Conservation (phyloP, 2,113 vertebrate species). For the Maccullochella peelii region DNA sequence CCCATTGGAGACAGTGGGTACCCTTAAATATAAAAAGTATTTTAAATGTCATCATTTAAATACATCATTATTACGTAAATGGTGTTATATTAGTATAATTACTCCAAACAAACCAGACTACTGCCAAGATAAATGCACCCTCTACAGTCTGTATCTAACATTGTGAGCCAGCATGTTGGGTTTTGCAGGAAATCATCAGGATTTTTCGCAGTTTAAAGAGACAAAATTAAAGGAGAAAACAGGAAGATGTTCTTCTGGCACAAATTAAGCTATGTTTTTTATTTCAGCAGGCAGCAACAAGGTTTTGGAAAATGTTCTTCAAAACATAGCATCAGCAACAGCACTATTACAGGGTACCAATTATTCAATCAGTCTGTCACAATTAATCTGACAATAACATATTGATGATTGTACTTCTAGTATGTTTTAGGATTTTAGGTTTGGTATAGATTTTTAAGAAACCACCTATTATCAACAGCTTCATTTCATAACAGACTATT, state of each 20-base stretch:
- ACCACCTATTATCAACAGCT: not conserved
- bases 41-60: not conserved
- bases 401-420: not conserved
- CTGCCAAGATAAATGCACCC: constrained; percentile 8
- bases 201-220: not conserved
- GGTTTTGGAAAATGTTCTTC: not conserved
- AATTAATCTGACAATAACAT: not conserved
- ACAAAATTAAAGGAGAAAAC: constrained; percentile 14
- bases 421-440: not conserved
- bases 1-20: not conserved
- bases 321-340: not conserved
- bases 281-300: not conserved
- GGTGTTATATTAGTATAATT: not conserved
- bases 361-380: not conserved
- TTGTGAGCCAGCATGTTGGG: constrained; percentile 1
- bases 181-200: constrained; percentile 10
- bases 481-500: not conserved
- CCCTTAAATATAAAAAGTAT: not conserved
- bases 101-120: constrained; percentile 4
- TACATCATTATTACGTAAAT: not conserved
- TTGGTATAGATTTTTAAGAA: not conserved
- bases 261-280: too few species aligned
- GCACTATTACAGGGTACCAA: not conserved
- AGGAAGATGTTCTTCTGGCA: not conserved
- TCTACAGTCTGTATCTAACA: not conserved